Evolutionary conservation across 2,888 invertebrate species (phyloP), one percentile per base, ranked within the genome.

Genomic region (Pyrgus malvae): DNA sequence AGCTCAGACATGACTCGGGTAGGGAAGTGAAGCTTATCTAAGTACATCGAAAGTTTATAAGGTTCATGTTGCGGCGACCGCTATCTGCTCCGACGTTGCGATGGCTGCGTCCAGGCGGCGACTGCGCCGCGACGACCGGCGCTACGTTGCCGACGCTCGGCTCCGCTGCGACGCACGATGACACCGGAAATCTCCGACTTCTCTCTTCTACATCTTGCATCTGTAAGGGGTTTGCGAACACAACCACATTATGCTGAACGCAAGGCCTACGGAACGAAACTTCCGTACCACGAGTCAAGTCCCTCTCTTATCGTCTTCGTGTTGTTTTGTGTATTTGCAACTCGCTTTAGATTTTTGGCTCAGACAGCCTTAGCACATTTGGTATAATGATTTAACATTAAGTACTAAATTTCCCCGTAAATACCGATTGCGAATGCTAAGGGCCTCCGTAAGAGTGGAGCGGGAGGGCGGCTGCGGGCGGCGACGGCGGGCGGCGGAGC

Each of bases 191-290:
- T 58, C 58, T 73, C 77, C 58, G 53, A 69, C 73, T 81, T 80
- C 83, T 66, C 56, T 81, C 80, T 82, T 83, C 80, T 61, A 67
- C 63, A 68, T 76, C 85, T 85, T 83, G 80, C 81, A 90, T 78
- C 90, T 90, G 90, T 77, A 90, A 90, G 88, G 86, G 88, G 78
- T 79, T 88, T 88, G 89, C 84, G 89, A 85, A 88, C 80, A 86
- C 86, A 87, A 86, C 90, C 89, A 88, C 83, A 89, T 90, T 89
- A 90, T 90, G 86, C 82, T 88, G 89, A 86, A 81, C 89, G 78
- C 80, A 80, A 77, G 72, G 78, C 90, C 88, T 84, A 81, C 63
- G 51, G 25, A 70, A 69, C 69, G 70, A 74, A 72, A 76, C 88
- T 89, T 88, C 86, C 84, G 72, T 81, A 80, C 83, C 80, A 63